Percentiles rank a stretch among this genome's conserved stretches.
phyloP scores from a whole-genome alignment of 1,140 invertebrate species.

The Lithobius niger region DNA sequence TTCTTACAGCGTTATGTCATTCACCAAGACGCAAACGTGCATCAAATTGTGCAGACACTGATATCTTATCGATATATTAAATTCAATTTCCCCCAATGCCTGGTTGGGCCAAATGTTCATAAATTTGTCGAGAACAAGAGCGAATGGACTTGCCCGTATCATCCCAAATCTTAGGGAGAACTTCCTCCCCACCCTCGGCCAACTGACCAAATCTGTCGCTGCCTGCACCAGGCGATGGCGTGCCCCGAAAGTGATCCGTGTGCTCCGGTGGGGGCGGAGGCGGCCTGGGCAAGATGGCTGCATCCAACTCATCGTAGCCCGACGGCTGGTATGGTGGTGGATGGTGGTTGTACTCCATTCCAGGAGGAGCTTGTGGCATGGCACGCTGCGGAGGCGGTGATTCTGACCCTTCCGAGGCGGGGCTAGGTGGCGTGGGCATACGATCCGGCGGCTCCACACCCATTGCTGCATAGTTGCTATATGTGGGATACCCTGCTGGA shows the following conservation, averaged over 20 bases:
- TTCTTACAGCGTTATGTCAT: too few relatives aligned
- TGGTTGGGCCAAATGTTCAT: too few relatives aligned
- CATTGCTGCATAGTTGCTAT: slow-evolving; percentile 15
- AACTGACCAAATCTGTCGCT: slow-evolving; percentile 44
- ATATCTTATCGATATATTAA: too few relatives aligned
- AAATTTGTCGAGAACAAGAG: too few relatives aligned
- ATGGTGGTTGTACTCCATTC: slow-evolving; percentile 5
- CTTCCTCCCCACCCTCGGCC: background rate
- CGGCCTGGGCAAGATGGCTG: slow-evolving; percentile 35
- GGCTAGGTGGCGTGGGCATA: slow-evolving; percentile 41
- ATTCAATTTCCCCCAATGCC: too few relatives aligned
- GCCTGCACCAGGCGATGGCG: slow-evolving; percentile 47
- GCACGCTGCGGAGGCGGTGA: slow-evolving; percentile 41
- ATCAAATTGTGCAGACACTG: too few relatives aligned
- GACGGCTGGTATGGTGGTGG: slow-evolving; percentile 36
- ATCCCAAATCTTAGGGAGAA: background rate
- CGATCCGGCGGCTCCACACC: slow-evolving; percentile 24
- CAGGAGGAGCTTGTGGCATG: slow-evolving; percentile 20
- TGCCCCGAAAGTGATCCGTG: slow-evolving; percentile 50
- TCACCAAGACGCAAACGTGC: too few relatives aligned
- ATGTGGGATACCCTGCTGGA: slow-evolving; percentile 17
- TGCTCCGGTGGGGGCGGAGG: slow-evolving; percentile 34
- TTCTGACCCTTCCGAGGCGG: slow-evolving; percentile 42
- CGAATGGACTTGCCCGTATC: background rate
- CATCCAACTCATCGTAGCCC: slow-evolving; percentile 50